These are phyloP conservation scores for Madoqua kirkii DNA, from an alignment of 2,113 vertebrate species.

Conservation along the genomic window DNA sequence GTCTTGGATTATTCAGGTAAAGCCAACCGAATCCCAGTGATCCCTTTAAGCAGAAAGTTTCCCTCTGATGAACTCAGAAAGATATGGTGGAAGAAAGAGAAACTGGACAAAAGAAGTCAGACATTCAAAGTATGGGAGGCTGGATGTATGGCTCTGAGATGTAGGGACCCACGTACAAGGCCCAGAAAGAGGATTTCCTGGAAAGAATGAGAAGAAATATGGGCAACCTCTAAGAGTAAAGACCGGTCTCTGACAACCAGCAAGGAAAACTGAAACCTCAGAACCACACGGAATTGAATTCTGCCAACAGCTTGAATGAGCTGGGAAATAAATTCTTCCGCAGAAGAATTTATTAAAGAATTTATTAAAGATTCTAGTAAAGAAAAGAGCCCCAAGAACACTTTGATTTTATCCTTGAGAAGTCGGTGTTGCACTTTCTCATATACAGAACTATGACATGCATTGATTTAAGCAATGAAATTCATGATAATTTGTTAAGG, in stretches of 20 bases:
- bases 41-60: background rate
- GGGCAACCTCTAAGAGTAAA: background rate
- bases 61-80: background rate
- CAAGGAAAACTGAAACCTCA: background rate
- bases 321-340: background rate
- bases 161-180: rapidly evolving
- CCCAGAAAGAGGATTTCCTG: background rate
- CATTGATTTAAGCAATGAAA: background rate
- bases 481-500: background rate
- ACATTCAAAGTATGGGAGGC: background rate
- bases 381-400: background rate
- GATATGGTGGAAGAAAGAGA: background rate
- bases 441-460: background rate
- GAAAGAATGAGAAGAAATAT: background rate
- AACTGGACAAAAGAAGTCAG: background rate
- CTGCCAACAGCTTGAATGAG: background rate
- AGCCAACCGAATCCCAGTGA: background rate
- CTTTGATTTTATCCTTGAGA: background rate
- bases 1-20: background rate
- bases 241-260: background rate
- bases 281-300: background rate
- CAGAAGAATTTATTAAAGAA: background rate
- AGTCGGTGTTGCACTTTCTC: background rate
- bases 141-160: background rate
- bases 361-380: too few relatives aligned